Evolutionary conservation across 35 echinoderm and acorn worm genomes (phyloP), one percentile per base, ranked within the genome.

Genomic region (Lytechinus pictus): DNA sequence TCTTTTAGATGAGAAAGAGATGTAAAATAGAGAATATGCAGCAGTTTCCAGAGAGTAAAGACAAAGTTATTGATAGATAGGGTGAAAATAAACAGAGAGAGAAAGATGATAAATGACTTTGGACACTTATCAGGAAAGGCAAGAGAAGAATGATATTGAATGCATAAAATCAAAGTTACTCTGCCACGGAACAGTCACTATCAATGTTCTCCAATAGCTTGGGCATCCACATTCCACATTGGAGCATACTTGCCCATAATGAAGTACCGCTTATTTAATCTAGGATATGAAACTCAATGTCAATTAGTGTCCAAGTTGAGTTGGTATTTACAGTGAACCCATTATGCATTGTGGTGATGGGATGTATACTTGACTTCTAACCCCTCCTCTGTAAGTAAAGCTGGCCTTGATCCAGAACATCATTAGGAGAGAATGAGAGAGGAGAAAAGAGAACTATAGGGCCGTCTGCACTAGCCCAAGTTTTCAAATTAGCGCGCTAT

Each of bases 401-500:
- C n/a, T 79, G 66, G 66, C 66, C 66, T 79, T 79, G 66, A 79
- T 79, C 66, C 66, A 79, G 66, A 79, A 79, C 66, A 79, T 79
- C 66, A n/a, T 79, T 79, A 24, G 66, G 66, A 24, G 19, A 79
- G 16, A 8, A 79, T 79, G n/a, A 24, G n/a, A 6, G 66, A 24
- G 14, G 66, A 79, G 66, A 79, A 79, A 79, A 79, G 66, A 6
- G 14, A 6, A 71, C 2, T 44, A 44, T 1, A 44, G 1, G 33
- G 33, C 33, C 33, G 33, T 44, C 33, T 44, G 33, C 33, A 44
- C 33, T 44, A 44, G 33, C 33, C 33, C 33, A 2, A 44, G 33
- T 44, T 44, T 44, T 44, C 33, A 44, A 44, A 44, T 44, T 44
- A 44, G 33, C 33, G 33, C 2, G 33, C 33, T 44, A 44, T 1